Evolutionary conservation across 1,140 invertebrate genomes (phyloP).

Genomic region (Asbolus verrucosus): DNA sequence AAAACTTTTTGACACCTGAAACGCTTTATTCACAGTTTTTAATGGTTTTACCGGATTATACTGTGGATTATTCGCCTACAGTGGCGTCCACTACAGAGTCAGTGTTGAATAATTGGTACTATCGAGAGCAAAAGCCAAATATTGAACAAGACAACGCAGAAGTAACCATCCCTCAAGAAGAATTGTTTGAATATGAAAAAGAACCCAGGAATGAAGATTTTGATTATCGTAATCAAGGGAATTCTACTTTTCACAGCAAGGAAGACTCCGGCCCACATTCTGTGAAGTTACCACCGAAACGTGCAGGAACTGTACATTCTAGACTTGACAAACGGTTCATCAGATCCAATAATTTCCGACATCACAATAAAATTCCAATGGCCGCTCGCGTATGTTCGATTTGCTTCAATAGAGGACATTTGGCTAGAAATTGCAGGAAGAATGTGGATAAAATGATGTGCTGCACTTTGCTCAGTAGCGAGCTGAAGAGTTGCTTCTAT

Average conservation of each 20-base stretch:
- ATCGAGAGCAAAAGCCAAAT: not conserved
- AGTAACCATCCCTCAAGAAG: not conserved
- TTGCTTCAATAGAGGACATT: slow-evolving; percentile 52
- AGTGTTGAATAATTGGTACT: slow-evolving; percentile 17
- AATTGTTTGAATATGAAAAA: not conserved
- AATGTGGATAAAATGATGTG: slow-evolving; percentile 48
- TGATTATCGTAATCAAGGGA: not conserved
- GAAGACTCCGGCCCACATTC: not conserved
- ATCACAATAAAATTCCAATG: not conserved
- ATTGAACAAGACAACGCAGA: slow-evolving; percentile 7
- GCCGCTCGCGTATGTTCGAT: slow-evolving; percentile 46
- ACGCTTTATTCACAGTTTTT: slow-evolving; percentile 53
- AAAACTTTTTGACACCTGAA: slow-evolving; percentile 53
- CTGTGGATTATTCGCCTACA: slow-evolving; percentile 25
- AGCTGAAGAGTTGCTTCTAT: not conserved
- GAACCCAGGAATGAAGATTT: not conserved
- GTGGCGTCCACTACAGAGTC: not conserved
- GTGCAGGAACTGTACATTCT: slow-evolving; percentile 9
- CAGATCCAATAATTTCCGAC: slow-evolving; percentile 1
- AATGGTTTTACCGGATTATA: slow-evolving; percentile 48
- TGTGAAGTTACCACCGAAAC: slow-evolving; percentile 1
- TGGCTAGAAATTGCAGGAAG: slow-evolving; percentile 48
- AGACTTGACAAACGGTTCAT: slow-evolving; percentile 21
- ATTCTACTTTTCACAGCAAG: not conserved
- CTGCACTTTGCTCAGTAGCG: slow-evolving; percentile 29